Evolutionary conservation across 2,113 vertebrate genomes (phyloP).

Genomic region (Sphyrna mokarran): DNA sequence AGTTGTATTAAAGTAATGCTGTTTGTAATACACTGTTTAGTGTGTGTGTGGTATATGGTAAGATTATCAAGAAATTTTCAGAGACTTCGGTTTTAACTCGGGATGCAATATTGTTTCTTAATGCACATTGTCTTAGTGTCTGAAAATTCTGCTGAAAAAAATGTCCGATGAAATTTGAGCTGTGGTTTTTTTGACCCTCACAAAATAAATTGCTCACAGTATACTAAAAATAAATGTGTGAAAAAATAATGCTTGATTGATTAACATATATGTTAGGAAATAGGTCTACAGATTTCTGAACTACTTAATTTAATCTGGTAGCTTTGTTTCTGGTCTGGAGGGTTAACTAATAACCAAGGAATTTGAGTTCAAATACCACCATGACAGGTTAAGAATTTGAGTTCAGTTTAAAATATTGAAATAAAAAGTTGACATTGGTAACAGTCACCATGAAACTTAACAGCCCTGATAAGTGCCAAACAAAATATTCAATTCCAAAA

Average conservation of each 20-base stretch:
- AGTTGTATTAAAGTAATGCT: not conserved
- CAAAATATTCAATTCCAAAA: not conserved
- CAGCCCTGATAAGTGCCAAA: not conserved
- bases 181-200: not conserved
- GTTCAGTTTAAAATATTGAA: not conserved
- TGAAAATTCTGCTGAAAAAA: not conserved
- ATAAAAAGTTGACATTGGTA: not conserved
- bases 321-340: not conserved
- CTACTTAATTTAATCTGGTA: not conserved
- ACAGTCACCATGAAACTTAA: not conserved
- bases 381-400: not conserved
- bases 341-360: not conserved
- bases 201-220: not conserved
- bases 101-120: not conserved
- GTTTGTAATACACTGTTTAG: not conserved
- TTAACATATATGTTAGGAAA: not conserved
- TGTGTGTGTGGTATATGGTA: not conserved
- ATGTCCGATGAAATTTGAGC: not conserved
- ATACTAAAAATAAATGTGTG: not conserved
- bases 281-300: not conserved
- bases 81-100: not conserved
- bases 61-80: not conserved
- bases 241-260: not conserved
- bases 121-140: not conserved
- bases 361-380: not conserved